A percentile compares a stretch with the other conserved stretches of the same genome.
Evolutionary conservation across 2,113 vertebrate species (phyloP).

Genomic region (Corythornis madagascariensis): DNA sequence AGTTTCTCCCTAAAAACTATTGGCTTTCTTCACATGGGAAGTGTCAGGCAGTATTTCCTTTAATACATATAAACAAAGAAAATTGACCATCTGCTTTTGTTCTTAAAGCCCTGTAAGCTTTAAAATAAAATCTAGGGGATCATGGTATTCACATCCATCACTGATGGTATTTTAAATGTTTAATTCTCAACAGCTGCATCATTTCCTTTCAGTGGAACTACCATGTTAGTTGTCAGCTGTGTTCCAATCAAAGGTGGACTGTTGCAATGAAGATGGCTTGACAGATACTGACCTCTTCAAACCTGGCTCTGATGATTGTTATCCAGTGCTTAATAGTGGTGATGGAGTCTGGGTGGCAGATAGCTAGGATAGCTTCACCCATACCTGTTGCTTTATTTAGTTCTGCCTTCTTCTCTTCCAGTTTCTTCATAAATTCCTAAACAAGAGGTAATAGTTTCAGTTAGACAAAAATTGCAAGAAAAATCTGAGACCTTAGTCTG

Average conservation of each 20-base stretch:
- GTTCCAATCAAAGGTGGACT: not conserved
- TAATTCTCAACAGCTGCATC: slow-evolving; percentile 19
- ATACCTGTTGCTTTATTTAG: slow-evolving; percentile 89
- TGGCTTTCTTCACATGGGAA: not conserved
- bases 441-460: slow-evolving; percentile 30
- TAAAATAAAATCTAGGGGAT: slow-evolving; percentile 26
- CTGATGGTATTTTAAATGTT: slow-evolving; percentile 19
- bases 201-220: not conserved
- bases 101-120: not conserved
- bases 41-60: not conserved
- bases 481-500: not conserved
- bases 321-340: slow-evolving; percentile 99
- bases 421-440: slow-evolving; percentile 95
- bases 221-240: not conserved
- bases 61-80: slow-evolving; percentile 34
- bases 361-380: slow-evolving; percentile 91
- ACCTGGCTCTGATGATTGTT: slow-evolving; percentile 96
- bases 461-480: slow-evolving; percentile 45
- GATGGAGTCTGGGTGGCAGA: slow-evolving; percentile 97
- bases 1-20: not conserved
- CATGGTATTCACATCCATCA: slow-evolving; percentile 1
- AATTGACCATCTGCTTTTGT: slow-evolving; percentile 27
- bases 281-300: slow-evolving; percentile 90
- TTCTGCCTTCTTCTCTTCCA: slow-evolving; percentile 91
- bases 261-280: not conserved